Conservation (phyloP, 30 jellyfish, hydroid and myxozoan genomes). For the Hydractinia symbiolongicarpus region DNA sequence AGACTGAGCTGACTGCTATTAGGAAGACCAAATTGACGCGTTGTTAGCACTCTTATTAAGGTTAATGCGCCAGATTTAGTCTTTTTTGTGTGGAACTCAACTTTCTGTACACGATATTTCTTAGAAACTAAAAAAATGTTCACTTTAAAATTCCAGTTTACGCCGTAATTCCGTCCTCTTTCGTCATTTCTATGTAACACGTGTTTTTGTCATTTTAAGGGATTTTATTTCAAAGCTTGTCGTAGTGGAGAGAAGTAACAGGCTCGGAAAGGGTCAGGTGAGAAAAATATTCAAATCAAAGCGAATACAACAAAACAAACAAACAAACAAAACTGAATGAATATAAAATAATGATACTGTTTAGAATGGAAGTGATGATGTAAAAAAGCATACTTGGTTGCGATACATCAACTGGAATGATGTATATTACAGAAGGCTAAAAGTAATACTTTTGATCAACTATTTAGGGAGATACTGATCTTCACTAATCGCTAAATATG, state of each 20-base stretch:
- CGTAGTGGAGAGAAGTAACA: constrained; percentile 64
- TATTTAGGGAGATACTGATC: background rate
- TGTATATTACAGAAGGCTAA: constrained; percentile 42
- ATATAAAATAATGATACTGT: background rate
- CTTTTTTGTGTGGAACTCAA: too few relatives aligned
- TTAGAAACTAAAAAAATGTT: too few relatives aligned
- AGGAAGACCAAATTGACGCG: too few relatives aligned
- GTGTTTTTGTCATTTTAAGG: constrained; percentile 21
- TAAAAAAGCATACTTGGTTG: constrained; percentile 77
- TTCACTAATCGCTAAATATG: background rate
- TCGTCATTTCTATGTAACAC: background rate
- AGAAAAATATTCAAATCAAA: background rate
- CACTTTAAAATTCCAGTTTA: too few relatives aligned
- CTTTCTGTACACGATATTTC: too few relatives aligned
- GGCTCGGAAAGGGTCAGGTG: constrained; percentile 60
- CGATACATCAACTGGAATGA: constrained; percentile 63
- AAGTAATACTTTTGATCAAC: constrained; percentile 33
- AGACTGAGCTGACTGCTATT: too few relatives aligned
- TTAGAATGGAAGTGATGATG: constrained; percentile 78
- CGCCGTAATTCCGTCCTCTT: too few relatives aligned
- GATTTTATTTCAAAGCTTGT: constrained; percentile 54
- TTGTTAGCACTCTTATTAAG: too few relatives aligned
- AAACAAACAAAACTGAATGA: too few relatives aligned
- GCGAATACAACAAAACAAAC: too few relatives aligned
- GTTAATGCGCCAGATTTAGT: too few relatives aligned